Conservation (phyloP, 2,797 vertebrate species). For the Botia almorhae region DNA sequence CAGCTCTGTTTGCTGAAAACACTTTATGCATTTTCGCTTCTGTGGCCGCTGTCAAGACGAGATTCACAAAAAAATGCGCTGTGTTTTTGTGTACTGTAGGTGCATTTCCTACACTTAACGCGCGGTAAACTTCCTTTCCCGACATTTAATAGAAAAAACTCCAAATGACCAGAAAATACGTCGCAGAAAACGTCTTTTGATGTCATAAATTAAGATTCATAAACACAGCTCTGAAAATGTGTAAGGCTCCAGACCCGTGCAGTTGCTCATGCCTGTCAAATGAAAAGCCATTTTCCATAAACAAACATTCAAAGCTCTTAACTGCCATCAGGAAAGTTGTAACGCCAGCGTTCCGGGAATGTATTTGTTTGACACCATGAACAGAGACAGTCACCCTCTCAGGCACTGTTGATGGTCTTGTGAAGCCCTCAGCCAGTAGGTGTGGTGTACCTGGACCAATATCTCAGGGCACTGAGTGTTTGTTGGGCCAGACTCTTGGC, state of each 20-base stretch:
- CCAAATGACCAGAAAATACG: slow-evolving; percentile 7
- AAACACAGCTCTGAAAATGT: neutral
- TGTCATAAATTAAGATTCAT: slow-evolving; percentile 25
- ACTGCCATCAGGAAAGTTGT: neutral
- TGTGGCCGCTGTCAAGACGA: slow-evolving; percentile 30
- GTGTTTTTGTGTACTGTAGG: neutral
- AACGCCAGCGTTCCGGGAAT: neutral
- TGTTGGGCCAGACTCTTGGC: slow-evolving; percentile 55
- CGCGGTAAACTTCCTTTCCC: slow-evolving; percentile 21
- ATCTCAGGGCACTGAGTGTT: slow-evolving; percentile 23
- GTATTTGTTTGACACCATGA: neutral
- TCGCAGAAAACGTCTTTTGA: neutral
- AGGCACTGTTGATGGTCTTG: neutral
- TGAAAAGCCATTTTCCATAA: slow-evolving; percentile 28
- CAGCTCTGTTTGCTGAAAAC: slow-evolving; percentile 36
- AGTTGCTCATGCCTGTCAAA: slow-evolving; percentile 11
- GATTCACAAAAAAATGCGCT: slow-evolving; percentile 11
- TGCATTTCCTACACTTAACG: slow-evolving; percentile 3
- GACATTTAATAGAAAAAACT: slow-evolving; percentile 13
- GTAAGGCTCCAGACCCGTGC: neutral
- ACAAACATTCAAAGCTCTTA: neutral
- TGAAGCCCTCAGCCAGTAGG: neutral
- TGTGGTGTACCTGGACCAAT: slow-evolving; percentile 1
- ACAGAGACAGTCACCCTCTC: neutral
- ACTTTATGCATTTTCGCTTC: slow-evolving; percentile 38